Base-by-base conservation (phyloP, 2,113 vertebrate genomes). In the Oncorhynchus nerka region DNA sequence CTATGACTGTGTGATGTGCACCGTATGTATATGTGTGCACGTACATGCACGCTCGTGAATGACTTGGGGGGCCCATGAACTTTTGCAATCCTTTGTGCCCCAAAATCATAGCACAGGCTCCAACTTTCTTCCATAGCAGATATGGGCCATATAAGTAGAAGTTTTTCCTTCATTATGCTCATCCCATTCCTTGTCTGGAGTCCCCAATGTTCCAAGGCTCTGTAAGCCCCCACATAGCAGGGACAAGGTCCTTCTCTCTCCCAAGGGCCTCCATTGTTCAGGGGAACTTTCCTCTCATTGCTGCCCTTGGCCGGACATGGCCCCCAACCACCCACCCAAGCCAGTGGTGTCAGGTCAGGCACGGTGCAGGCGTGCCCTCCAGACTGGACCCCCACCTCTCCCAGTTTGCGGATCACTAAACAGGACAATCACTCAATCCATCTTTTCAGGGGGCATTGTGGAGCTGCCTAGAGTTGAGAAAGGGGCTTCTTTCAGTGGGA, bases 401-500 rank as follows among this genome's bases (percentile, higher is more conserved):
- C 92, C 83, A 91, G 89, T 95, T 95, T 86, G 90, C 87, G 94
- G 94, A 95, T 96, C 95, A 95, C 93, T 94, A 95, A 95, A 93
- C 95, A 94, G 94, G 94, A 96, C 94, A 95, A 94, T 94, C 93
- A 93, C 91, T 92, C 93, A 89, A 95, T 95, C 94, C 94, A 94
- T 96, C 95, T 95, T 94, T 94, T 92, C 92, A 90, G 90, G 87
- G 93, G 68, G 94, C 91, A 94, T 95, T 95, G 94, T 94, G 61
- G 78, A 89, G 82, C 90, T 93, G 90, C 92, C 91, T 93, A 87
- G 88, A 83, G 90, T 90, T 93, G 86, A 93, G 92, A 96, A 94
- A 93, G 88, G 79, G 84, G 87, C 87, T 91, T 90, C 93, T 94
- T 94, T 95, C 93, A 92, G 90, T 87, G 88, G 91, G 89, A 93